Percentiles rank a stretch among this genome's conserved stretches.
These are phyloP conservation scores for Belonocnema kinseyi DNA, from an alignment of 1,140 invertebrate species.

Conservation along the genomic window DNA sequence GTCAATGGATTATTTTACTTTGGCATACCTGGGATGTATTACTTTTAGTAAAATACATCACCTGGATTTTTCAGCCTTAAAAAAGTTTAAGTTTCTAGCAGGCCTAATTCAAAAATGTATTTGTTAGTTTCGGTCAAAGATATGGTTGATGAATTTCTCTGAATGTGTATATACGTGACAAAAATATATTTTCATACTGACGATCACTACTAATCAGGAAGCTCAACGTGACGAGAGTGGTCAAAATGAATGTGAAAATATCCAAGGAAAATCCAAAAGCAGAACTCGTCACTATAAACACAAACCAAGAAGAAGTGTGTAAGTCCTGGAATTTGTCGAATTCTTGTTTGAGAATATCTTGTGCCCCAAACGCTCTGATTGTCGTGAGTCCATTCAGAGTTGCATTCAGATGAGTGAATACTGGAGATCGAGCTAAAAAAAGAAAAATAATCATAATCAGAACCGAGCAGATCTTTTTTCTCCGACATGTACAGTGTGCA, in stretches of 20 bases:
- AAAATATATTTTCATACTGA: constrained; percentile 26
- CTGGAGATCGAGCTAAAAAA: constrained; percentile 82
- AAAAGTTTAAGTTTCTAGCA: too few relatives aligned
- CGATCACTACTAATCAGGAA: constrained; percentile 70
- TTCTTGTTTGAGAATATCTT: constrained; percentile 86
- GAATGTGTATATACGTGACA: too few relatives aligned
- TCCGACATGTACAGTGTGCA: too few relatives aligned
- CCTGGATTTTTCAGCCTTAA: too few relatives aligned
- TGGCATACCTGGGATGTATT: too few relatives aligned
- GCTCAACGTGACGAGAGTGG: constrained; percentile 77
- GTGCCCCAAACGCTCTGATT: constrained; percentile 88
- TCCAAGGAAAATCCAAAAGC: constrained; percentile 83
- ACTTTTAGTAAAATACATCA: too few relatives aligned
- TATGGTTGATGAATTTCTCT: too few relatives aligned
- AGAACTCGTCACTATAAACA: constrained; percentile 81
- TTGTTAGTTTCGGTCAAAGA: too few relatives aligned
- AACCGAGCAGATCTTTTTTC: too few relatives aligned
- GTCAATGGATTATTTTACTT: too few relatives aligned
- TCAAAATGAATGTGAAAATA: constrained; percentile 82
- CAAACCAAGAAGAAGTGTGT: constrained; percentile 82
- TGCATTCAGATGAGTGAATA: constrained; percentile 92
- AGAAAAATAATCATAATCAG: too few relatives aligned
- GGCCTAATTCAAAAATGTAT: too few relatives aligned
- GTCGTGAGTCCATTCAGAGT: constrained; percentile 92
- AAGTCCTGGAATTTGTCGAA: constrained; percentile 82